Evolutionary conservation across 1,140 invertebrate genomes (phyloP), one percentile per base, ranked within the genome.

Genomic region (Anoplolepis gracilipes): DNA sequence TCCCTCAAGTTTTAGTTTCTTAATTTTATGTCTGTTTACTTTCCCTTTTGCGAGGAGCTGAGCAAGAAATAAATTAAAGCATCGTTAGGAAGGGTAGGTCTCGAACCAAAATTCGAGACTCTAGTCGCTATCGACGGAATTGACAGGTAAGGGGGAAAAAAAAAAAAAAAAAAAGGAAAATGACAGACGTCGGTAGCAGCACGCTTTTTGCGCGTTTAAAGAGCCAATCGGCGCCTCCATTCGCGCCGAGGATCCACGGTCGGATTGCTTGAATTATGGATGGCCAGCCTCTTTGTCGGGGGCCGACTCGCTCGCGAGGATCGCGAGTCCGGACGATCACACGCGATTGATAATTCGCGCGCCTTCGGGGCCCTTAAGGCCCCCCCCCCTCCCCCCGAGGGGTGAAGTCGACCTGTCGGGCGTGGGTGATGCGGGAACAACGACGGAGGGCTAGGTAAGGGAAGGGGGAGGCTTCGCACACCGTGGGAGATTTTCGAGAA

Each of bases 251-350:
- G 85, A 91, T 87, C 87, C 88, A 90, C 79, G 86, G 84, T 81
- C 88, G 91, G 91, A 92, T 92, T 92, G 92, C 90, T 92, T 92
- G 92, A 92, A 92, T 92, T 92, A 92, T 92, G 91, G 92, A 91
- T 92, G 90, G 69, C 84, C 77, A 77, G 85, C 53, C 88, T 89
- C 91, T 92, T 92, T 92, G 91, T 92, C 88, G 91, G 89, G 81
- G 78, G 53, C 79, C 87, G 79, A 81, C 86, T 64, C 72, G 84
- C 65, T 86, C 46, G 73, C 49, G n/a, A 62, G 53, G 36, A 75
- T 78, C 10, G 62, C 64, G 65, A 49, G 36, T n/a, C 28, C 19
- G 67, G 76, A 46, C 72, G 91, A 92, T 92, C 90, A 92, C 91
- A 92, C 89, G 88, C 91, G 90, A 92, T 87, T 88, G 91, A 92